Percentiles rank a stretch among this genome's conserved stretches.
Conservation (phyloP, 2,888 invertebrate genomes). For the Pseudoips prasinana region DNA sequence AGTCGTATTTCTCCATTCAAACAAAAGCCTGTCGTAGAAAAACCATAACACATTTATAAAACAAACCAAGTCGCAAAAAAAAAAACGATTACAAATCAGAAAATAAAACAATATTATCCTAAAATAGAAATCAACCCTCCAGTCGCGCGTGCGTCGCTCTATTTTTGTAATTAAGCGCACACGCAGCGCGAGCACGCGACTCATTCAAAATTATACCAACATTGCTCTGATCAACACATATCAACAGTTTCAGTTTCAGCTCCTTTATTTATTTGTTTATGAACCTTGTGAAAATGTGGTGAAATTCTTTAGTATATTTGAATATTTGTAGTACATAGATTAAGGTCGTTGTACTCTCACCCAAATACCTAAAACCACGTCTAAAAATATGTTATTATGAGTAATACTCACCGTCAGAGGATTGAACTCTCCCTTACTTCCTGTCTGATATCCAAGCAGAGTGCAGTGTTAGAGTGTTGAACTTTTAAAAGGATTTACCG, state of each 20-base stretch:
- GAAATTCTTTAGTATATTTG: too few relatives aligned
- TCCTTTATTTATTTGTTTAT: too few relatives aligned
- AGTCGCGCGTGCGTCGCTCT: slow-evolving; percentile 53
- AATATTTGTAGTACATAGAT: too few relatives aligned
- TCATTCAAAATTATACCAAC: slow-evolving; percentile 45
- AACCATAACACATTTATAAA: too few relatives aligned
- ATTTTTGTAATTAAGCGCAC: slow-evolving; percentile 55
- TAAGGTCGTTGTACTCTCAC: slow-evolving; percentile 51
- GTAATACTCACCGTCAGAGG: slow-evolving; percentile 64
- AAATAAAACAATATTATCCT: too few relatives aligned
- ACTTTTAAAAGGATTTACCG: slow-evolving; percentile 1
- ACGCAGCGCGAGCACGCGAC: slow-evolving; percentile 43
- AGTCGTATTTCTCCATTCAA: too few relatives aligned
- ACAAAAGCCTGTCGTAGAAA: too few relatives aligned
- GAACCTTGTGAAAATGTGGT: too few relatives aligned
- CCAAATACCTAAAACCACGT: slow-evolving; percentile 61
- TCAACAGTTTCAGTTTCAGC: slow-evolving; percentile 13
- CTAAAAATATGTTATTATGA: slow-evolving; percentile 76
- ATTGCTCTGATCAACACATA: slow-evolving; percentile 33
- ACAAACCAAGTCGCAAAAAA: too few relatives aligned
- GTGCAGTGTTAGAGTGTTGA: slow-evolving; percentile 8
- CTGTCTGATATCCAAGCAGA: slow-evolving; percentile 43
- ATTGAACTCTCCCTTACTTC: slow-evolving; percentile 63
- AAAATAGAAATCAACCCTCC: slow-evolving; percentile 69
- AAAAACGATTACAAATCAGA: too few relatives aligned